Percentiles rank a stretch among this genome's conserved stretches.
phyloP scores from a whole-genome alignment of 2,888 invertebrate species.

The Tetramorium bicarinatum region DNA sequence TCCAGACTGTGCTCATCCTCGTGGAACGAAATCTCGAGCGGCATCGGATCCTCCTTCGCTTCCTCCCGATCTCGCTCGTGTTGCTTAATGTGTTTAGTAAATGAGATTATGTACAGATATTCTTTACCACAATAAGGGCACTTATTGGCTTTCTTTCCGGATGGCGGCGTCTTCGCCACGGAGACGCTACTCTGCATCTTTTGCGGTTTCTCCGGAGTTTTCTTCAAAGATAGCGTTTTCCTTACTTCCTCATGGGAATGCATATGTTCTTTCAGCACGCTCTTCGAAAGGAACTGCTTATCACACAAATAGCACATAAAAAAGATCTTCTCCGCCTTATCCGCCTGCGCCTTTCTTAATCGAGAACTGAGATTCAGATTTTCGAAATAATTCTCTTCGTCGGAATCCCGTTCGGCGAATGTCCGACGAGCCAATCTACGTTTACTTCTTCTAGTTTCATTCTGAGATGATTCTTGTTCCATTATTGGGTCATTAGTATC shows the following conservation, averaged over 20 bases:
- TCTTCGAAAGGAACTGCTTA: constrained; percentile 83
- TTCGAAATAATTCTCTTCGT: constrained; percentile 84
- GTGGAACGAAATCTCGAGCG: constrained; percentile 77
- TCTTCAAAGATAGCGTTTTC: constrained; percentile 77
- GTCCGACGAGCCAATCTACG: constrained; percentile 72
- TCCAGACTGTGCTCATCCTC: constrained; percentile 77
- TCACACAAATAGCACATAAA: constrained; percentile 85
- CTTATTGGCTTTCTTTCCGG: constrained; percentile 83
- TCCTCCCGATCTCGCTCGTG: constrained; percentile 81
- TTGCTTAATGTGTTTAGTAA: constrained; percentile 83
- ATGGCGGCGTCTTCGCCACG: constrained; percentile 73
- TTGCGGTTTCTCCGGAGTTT: constrained; percentile 71
- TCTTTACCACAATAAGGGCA: constrained; percentile 85
- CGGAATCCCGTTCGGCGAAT: constrained; percentile 72
- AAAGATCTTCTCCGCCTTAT: constrained; percentile 80
- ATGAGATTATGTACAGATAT: constrained; percentile 84
- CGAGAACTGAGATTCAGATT: constrained; percentile 84
- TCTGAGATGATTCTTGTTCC: constrained; percentile 54
- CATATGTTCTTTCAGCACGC: constrained; percentile 84
- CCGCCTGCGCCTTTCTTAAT: constrained; percentile 78
- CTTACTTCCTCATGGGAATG: constrained; percentile 84
- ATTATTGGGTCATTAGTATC: background rate
- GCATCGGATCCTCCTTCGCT: constrained; percentile 70
- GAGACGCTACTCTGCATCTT: constrained; percentile 55
- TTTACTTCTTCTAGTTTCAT: constrained; percentile 78